Base-by-base conservation (phyloP, 2,113 vertebrate genomes). In the Pontoporia blainvillei region DNA sequence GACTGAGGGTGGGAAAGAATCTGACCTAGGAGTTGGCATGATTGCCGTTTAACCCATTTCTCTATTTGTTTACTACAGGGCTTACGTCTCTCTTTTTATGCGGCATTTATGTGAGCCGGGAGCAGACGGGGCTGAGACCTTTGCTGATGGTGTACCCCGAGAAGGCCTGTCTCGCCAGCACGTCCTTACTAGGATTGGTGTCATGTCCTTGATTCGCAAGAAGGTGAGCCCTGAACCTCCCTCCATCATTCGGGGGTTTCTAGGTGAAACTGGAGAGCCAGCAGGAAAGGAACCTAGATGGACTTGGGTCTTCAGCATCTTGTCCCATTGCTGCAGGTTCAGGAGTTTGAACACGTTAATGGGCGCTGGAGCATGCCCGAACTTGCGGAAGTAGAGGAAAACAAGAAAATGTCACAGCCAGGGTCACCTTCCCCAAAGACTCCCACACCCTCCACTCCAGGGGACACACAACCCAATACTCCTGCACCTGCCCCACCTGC, bases 341-440 rank as follows among this genome's bases (percentile, higher is more conserved):
- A 99, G 98, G 99, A 99, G 97, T 99, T 99, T 98, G 99, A 99
- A 97, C 99, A 99, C 29, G 99, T 99, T 81, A 99, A 99, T 0
- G 99, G 99, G 69, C 99, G 99, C 89, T 99, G 99, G 99, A 99
- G 99, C 27, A 99, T 99, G 99, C 99, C 99, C 54, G 99, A 99
- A 98, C 99, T 99, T 97, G 99, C 99, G 46, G 99, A 99, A 97
- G 98, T 99, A 94, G 99, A 99, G 97, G 99, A 99, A 97, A 99
- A 99, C 97, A 99, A 99, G 98, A 99, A 99, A 95, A 99, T 99
- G 93, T 98, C 99, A 92, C 99, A 98, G 97, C 99, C 95, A 95
- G 99, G 97, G 31, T 99, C 99, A 0, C 99, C 99, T 1, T 99
- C 99, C 64, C 98, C 99, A 46, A 99, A 99, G 98, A 99, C 99